Evolutionary conservation across 1,140 invertebrate genomes (phyloP).

Genomic region (Bombus pascuorum): DNA sequence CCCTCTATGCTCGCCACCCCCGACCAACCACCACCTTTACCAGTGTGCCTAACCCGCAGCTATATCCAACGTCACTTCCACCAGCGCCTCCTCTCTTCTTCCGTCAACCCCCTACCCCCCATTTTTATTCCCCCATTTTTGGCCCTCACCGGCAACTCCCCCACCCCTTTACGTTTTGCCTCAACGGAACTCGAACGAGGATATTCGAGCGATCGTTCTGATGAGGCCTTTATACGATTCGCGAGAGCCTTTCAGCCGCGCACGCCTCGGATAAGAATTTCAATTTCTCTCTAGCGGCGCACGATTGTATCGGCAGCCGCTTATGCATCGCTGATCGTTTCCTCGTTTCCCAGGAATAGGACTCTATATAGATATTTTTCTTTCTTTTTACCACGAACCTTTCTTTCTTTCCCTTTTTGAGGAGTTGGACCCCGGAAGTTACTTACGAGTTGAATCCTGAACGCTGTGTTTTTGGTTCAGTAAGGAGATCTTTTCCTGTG

Average conservation of each 20-base stretch:
- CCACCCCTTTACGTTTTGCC: conserved; percentile 23
- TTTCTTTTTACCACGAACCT: neutral
- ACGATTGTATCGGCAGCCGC: conserved; percentile 54
- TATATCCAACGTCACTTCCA: conserved; percentile 49
- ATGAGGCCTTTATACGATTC: conserved; percentile 62
- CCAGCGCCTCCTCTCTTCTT: conserved; percentile 45
- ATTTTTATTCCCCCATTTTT: conserved; percentile 59
- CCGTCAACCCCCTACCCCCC: conserved; percentile 49
- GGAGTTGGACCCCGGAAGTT: neutral
- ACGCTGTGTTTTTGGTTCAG: neutral
- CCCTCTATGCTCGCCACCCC: conserved; percentile 49
- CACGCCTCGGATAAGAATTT: conserved; percentile 58
- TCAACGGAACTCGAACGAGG: conserved; percentile 52
- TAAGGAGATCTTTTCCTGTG: neutral
- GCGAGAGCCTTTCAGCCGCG: conserved; percentile 54
- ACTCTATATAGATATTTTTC: conserved; percentile 29
- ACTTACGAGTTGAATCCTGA: neutral
- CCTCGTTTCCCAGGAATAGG: conserved; percentile 45
- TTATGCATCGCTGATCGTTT: conserved; percentile 55
- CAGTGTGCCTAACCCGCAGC: conserved; percentile 46
- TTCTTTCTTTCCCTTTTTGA: neutral
- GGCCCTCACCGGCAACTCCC: conserved; percentile 9
- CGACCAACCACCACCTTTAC: conserved; percentile 46
- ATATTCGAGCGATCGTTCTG: conserved; percentile 63
- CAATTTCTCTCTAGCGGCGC: conserved; percentile 54